Conservation (phyloP, 2,797 vertebrate genomes). For the Melanogrammus aeglefinus region DNA sequence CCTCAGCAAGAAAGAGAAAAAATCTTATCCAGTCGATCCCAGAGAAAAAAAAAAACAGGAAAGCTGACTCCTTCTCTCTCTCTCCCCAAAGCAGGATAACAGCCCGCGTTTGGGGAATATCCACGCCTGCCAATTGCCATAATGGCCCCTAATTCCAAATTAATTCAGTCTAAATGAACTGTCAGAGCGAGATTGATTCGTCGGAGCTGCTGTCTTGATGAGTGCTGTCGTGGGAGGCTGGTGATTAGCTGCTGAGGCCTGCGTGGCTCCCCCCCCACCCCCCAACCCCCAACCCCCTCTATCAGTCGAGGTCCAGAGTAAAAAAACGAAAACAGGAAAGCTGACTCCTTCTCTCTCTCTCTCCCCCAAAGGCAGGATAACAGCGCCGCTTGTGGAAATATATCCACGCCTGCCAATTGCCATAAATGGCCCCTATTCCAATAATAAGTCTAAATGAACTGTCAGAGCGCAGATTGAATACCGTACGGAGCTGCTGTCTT, state of each 20-base stretch:
- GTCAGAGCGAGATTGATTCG: conserved; percentile 93
- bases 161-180: conserved; percentile 96
- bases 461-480: conserved; percentile 93
- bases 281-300: no score
- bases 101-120: conserved; percentile 80
- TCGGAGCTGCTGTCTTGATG: conserved; percentile 85
- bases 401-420: conserved; percentile 88
- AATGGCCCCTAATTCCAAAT: conserved; percentile 92
- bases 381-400: conserved; percentile 78
- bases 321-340: conserved; percentile 57
- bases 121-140: conserved; percentile 87
- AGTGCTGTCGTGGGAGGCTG: conserved; percentile 81
- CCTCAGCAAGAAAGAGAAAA: conserved; percentile 67
- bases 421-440: conserved; percentile 90
- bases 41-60: conserved; percentile 45
- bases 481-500: conserved; percentile 85
- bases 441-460: conserved; percentile 96
- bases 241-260: conserved; percentile 79
- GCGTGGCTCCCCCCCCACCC: conserved; percentile 52
- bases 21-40: conserved; percentile 73
- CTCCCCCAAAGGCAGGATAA: conserved; percentile 77
- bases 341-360: conserved; percentile 66
- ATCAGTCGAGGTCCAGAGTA: no score
- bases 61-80: conserved; percentile 67
- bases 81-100: conserved; percentile 77